Evolutionary conservation across 2,113 vertebrate genomes (phyloP), one percentile per base, ranked within the genome.

Genomic region (Acanthisitta chloris): DNA sequence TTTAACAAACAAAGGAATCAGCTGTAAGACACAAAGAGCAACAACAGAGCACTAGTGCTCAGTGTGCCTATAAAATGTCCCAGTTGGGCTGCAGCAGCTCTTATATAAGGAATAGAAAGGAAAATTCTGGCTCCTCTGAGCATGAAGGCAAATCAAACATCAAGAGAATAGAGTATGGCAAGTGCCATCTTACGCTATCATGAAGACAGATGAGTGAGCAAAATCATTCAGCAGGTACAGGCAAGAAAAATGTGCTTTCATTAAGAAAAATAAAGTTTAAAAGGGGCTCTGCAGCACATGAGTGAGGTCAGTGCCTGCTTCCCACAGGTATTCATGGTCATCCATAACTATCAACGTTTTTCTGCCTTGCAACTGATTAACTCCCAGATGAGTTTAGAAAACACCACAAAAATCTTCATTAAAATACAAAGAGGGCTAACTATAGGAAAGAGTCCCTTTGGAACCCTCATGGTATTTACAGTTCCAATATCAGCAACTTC

Each of bases 61-160:
- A 4, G 3, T 1, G 2, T 6, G 23, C 16, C 29, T 49, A 4
- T 24, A 26, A 49, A 69, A 49, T 1, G 2, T 9, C 16, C 3
- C 4, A 8, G 28, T 28, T 45, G 49, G 54, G 13, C 11, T 33
- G 57, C 57, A 85, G 78, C 2, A 2, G n/a, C 36, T 79, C 21
- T 69, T 42, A 4, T 9, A 17, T 16, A 17, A 65, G 36, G 46
- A 20, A 17, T 0, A 42, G 46, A 28, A 2, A 55, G 65, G 36
- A 23, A 67, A 85, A 61, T 2, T 1, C 21, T 49, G 55, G 28
- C 61, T 83, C 18, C 43, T 74, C 59, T n/a, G 25, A 73, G 46
- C n/a, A 48, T 4, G 66, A 49, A 81, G 51, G 57, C 28, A 77
- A 59, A 87, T 42, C 29, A 62, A 70, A 62, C 23, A 18, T 2